Percentiles rank a stretch among this genome's conserved stretches.
Evolutionary conservation across 2,888 invertebrate species (phyloP).

Genomic region (Tholera decimalis): DNA sequence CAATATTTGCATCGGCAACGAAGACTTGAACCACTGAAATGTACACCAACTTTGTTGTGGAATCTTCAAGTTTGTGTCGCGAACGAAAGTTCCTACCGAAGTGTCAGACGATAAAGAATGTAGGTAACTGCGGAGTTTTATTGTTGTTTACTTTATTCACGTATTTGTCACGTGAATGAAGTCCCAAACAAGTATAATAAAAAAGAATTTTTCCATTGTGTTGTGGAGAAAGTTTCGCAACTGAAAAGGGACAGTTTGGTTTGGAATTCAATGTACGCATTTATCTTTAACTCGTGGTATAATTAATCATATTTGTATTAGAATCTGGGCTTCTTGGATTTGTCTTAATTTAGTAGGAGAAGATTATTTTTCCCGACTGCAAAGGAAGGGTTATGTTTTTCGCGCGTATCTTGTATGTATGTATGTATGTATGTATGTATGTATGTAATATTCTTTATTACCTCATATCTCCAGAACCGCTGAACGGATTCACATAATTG

Average conservation of each 20-base stretch:
- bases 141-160: constrained; percentile 61
- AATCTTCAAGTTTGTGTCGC: constrained; percentile 66
- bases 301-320: no score
- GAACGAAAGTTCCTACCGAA: constrained; percentile 51
- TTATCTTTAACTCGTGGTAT: no score
- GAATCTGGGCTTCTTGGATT: no score
- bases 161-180: constrained; percentile 51
- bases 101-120: constrained; percentile 62
- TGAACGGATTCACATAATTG: no score
- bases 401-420: no score
- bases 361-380: no score
- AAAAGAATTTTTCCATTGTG: constrained; percentile 59
- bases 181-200: constrained; percentile 53
- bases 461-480: no score
- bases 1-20: constrained; percentile 85
- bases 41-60: constrained; percentile 77
- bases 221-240: constrained; percentile 52
- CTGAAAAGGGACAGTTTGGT: constrained; percentile 43
- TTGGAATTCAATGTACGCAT: constrained; percentile 43
- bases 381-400: no score
- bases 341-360: no score
- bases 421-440: no score
- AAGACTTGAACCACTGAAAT: constrained; percentile 74
- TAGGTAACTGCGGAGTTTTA: constrained; percentile 53
- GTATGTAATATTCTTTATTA: no score